A percentile compares a stretch with the other conserved stretches of the same genome.
Conservation (phyloP, 1,140 invertebrate species). For the Caenorhabditis briggsae region DNA sequence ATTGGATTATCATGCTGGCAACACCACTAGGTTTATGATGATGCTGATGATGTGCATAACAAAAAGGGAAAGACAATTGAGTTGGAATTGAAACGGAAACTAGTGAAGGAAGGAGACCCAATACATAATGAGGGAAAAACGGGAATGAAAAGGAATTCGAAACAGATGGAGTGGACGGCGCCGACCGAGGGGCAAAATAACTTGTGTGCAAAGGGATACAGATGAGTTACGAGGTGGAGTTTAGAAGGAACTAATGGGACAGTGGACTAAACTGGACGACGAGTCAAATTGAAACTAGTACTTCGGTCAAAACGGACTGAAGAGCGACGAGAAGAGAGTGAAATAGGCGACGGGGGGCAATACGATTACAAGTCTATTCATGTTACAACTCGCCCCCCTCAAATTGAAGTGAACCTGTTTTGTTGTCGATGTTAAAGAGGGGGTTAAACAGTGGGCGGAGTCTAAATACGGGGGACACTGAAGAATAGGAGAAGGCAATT, state of each 20-base stretch:
- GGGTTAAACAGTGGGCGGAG: slow-evolving; percentile 22
- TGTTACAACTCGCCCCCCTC: slow-evolving; percentile 42
- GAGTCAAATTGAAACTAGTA: slow-evolving; percentile 51
- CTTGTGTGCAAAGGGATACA: not conserved
- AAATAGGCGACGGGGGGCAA: not conserved
- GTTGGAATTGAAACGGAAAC: slow-evolving; percentile 6
- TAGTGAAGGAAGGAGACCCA: no score
- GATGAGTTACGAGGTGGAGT: slow-evolving; percentile 39
- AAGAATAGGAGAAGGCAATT: not conserved
- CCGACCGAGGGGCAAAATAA: not conserved
- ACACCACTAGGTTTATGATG: slow-evolving; percentile 38
- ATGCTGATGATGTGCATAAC: slow-evolving; percentile 30
- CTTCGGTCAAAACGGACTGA: slow-evolving; percentile 15
- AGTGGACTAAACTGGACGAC: not conserved
- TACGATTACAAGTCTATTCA: slow-evolving; percentile 56
- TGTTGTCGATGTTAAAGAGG: slow-evolving; percentile 3
- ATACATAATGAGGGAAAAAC: slow-evolving; percentile 7
- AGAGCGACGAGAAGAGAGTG: not conserved
- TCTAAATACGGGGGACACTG: slow-evolving; percentile 16
- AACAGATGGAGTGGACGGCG: slow-evolving; percentile 6
- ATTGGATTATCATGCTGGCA: slow-evolving; percentile 23
- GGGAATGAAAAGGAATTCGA: slow-evolving; percentile 10
- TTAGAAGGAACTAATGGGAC: slow-evolving; percentile 42
- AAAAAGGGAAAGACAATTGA: slow-evolving; percentile 13
- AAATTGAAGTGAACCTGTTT: slow-evolving; percentile 55